Evolutionary conservation across 2,888 invertebrate species (phyloP).

Genomic region (Apantesis nais): DNA sequence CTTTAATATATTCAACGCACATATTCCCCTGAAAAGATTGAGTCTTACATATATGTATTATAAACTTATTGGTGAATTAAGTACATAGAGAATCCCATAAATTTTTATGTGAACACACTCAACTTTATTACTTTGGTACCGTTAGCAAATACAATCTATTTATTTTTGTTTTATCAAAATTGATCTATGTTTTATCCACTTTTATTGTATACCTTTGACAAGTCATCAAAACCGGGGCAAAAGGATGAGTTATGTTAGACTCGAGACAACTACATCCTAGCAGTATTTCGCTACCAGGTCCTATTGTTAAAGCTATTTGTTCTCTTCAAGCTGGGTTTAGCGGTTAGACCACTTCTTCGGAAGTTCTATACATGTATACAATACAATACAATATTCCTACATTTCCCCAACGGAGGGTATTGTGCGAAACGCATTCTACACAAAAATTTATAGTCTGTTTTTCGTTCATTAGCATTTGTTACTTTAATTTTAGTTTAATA

Average conservation of each 20-base stretch:
- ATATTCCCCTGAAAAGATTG: constrained; percentile 13
- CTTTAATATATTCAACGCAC: not conserved
- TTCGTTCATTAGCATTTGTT: not conserved
- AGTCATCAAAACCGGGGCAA: not conserved
- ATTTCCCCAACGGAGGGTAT: too few relatives aligned
- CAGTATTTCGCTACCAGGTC: not conserved
- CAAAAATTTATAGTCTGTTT: too few relatives aligned
- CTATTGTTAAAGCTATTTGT: too few relatives aligned
- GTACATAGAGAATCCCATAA: constrained; percentile 82
- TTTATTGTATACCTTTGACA: not conserved
- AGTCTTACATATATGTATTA: constrained; percentile 25
- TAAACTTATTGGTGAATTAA: constrained; percentile 66
- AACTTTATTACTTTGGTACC: constrained; percentile 69
- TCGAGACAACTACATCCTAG: not conserved
- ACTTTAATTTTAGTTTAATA: too few relatives aligned
- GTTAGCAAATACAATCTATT: constrained; percentile 50
- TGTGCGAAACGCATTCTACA: too few relatives aligned
- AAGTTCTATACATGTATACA: too few relatives aligned
- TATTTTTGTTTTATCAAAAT: not conserved
- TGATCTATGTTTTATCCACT: not conserved
- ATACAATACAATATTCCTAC: too few relatives aligned
- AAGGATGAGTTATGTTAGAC: not conserved
- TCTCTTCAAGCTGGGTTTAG: too few relatives aligned
- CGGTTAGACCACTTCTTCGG: too few relatives aligned
- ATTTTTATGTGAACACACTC: constrained; percentile 77